A percentile compares a stretch with the other conserved stretches of the same genome.
These are phyloP conservation scores for Parasteatoda tepidariorum DNA, from an alignment of 1,140 invertebrate species.

Conservation along the genomic window DNA sequence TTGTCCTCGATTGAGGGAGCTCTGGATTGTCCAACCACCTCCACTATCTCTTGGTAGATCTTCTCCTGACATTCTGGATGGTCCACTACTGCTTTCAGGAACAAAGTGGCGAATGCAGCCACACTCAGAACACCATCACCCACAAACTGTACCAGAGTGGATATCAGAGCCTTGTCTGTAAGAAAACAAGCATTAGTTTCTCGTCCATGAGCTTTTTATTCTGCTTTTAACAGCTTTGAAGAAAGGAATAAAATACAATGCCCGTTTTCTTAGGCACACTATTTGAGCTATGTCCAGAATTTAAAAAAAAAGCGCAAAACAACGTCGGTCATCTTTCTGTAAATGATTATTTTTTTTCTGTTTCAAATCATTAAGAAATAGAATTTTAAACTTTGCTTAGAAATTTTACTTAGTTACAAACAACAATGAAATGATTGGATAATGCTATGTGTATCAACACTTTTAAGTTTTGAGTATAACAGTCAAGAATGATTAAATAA, in stretches of 20 bases:
- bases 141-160: neutral
- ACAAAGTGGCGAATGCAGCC: neutral
- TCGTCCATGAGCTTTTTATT: neutral
- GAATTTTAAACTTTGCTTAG: too few relatives aligned
- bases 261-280: neutral
- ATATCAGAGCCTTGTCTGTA: neutral
- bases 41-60: conserved; percentile 76
- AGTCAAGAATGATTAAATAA: too few relatives aligned
- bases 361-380: too few relatives aligned
- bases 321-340: too few relatives aligned
- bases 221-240: neutral
- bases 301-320: neutral
- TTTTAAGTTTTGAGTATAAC: too few relatives aligned
- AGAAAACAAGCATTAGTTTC: neutral
- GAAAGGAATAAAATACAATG: neutral
- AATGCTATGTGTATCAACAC: too few relatives aligned
- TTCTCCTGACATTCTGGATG: conserved; percentile 77
- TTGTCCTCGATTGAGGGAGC: neutral
- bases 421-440: too few relatives aligned
- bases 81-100: neutral
- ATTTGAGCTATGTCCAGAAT: neutral
- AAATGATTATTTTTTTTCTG: too few relatives aligned
- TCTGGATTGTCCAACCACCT: conserved; percentile 68
- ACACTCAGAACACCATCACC: neutral
- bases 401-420: too few relatives aligned